These are phyloP conservation scores for Hypena proboscidalis DNA, from an alignment of 2,888 invertebrate species.

Conservation along the genomic window DNA sequence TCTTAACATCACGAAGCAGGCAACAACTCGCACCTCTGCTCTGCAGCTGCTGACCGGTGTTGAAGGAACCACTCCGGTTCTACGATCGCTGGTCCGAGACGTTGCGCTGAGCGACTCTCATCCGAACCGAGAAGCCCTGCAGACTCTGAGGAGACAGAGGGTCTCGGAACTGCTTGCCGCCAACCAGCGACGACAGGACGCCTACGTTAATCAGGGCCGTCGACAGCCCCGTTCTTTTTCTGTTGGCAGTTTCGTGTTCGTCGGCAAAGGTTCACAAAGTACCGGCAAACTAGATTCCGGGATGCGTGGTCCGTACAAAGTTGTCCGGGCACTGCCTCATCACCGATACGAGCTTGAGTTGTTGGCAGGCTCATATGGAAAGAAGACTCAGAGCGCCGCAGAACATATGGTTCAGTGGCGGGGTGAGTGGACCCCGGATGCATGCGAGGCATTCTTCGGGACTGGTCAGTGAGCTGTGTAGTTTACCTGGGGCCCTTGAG, in stretches of 20 bases:
- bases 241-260: neutral
- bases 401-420: slow-evolving; percentile 12
- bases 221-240: neutral
- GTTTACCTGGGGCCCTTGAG: no score
- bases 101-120: neutral
- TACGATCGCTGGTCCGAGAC: slow-evolving; percentile 2
- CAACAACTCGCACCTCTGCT: neutral
- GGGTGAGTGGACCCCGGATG: slow-evolving; percentile 19
- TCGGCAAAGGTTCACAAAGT: neutral
- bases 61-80: neutral
- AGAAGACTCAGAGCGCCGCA: slow-evolving; percentile 13
- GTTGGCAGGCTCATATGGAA: slow-evolving; percentile 16
- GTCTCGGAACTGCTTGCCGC: neutral
- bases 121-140: slow-evolving; percentile 3
- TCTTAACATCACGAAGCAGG: slow-evolving; percentile 4
- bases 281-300: neutral
- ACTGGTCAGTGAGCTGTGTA: slow-evolving; percentile 11
- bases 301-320: neutral
- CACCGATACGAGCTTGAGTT: slow-evolving; percentile 5
- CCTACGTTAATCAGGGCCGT: neutral
- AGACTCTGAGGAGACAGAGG: neutral
- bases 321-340: neutral
- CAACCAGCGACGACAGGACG: neutral
- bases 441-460: slow-evolving; percentile 10
- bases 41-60: slow-evolving; percentile 2